These are phyloP conservation scores for Halocynthia roretzi DNA, from an alignment of 23 tunicate species.

Conservation along the genomic window DNA sequence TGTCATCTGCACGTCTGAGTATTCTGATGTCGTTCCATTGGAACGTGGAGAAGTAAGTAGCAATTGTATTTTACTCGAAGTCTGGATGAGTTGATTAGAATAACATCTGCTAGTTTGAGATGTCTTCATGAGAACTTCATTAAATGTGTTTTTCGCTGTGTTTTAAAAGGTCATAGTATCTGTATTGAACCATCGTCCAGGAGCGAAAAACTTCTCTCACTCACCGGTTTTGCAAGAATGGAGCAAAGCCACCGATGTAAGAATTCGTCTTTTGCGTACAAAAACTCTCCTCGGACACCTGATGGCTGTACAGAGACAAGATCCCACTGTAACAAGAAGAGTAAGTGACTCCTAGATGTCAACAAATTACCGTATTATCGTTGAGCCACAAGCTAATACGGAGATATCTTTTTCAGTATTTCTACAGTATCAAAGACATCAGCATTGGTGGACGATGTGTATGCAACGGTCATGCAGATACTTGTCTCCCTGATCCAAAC, in stretches of 20 bases:
- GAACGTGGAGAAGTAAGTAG: conserved; percentile 91
- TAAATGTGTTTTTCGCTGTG: background rate
- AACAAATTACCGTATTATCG: background rate
- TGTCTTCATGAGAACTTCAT: background rate
- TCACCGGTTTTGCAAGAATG: conserved; percentile 89
- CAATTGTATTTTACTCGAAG: too few relatives aligned
- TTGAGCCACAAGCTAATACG: background rate
- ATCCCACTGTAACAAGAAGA: conserved; percentile 91
- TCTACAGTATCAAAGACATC: conserved; percentile 97
- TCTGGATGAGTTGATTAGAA: background rate
- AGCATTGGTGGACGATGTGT: conserved; percentile 98
- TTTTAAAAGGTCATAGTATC: conserved; percentile 80
- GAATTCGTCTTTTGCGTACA: conserved; percentile 81
- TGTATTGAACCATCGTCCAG: conserved; percentile 92
- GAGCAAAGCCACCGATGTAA: conserved; percentile 93
- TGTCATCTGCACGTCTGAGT: conserved; percentile 86
- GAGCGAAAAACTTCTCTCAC: conserved; percentile 82
- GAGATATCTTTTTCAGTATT: conserved; percentile 53
- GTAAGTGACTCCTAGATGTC: conserved; percentile 16
- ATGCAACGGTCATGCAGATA: conserved; percentile 98
- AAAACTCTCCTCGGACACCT: conserved; percentile 98
- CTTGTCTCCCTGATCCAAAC: conserved; percentile 68
- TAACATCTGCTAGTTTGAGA: background rate
- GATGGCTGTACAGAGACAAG: conserved; percentile 97
- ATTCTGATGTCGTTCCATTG: conserved; percentile 86